Evolutionary conservation across 2,113 vertebrate species (phyloP).

Genomic region (Brachyhypopomus gauderio): DNA sequence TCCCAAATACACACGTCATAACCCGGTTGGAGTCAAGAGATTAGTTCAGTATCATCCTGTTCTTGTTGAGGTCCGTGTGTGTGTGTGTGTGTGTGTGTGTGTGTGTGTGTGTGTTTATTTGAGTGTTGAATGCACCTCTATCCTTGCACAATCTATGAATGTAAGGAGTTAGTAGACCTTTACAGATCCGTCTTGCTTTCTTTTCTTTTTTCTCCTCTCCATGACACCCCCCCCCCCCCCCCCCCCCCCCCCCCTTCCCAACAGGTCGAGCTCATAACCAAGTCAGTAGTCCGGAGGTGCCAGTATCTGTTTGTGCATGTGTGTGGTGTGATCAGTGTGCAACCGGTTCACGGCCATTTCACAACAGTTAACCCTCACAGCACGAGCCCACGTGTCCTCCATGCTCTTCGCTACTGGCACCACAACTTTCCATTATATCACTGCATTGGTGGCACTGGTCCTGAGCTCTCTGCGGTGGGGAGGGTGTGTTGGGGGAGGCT

Average conservation of each 20-base stretch:
- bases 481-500: no score
- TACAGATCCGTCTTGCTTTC: neutral
- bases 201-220: constrained; percentile 23
- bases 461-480: neutral
- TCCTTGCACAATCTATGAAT: constrained; percentile 51
- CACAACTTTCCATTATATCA: constrained; percentile 34
- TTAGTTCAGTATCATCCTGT: constrained; percentile 14
- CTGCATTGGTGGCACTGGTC: neutral
- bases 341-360: neutral
- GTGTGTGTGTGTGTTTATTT: constrained; percentile 6
- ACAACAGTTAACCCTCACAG: constrained; percentile 26
- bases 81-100: constrained; percentile 36
- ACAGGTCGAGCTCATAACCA: constrained; percentile 63
- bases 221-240: neutral
- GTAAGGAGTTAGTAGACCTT: neutral
- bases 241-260: neutral
- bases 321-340: constrained; percentile 13
- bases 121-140: constrained; percentile 37
- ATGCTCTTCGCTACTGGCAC: neutral
- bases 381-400: constrained; percentile 17
- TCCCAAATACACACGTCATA: neutral
- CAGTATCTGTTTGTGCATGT: constrained; percentile 42
- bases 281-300: constrained; percentile 69
- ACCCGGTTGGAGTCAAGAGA: neutral
- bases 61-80: constrained; percentile 21